Percentiles rank a stretch among this genome's conserved stretches.
Conservation (phyloP, 2,888 invertebrate genomes). For the Synergus itoensis region DNA sequence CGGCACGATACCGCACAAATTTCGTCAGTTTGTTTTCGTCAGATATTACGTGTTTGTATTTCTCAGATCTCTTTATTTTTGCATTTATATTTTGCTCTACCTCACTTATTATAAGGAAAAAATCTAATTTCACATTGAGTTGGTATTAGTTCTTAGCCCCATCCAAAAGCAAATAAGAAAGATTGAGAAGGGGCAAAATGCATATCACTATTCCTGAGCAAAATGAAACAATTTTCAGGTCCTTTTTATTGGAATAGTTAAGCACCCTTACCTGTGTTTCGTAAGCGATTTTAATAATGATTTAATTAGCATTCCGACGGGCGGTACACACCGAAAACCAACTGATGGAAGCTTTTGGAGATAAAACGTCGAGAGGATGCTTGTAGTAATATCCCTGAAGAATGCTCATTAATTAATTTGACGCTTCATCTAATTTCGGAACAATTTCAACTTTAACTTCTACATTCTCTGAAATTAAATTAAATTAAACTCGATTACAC, state of each 20-base stretch:
- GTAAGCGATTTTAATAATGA: constrained; percentile 75
- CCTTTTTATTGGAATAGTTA: constrained; percentile 61
- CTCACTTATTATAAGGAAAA: not conserved
- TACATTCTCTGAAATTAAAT: constrained; percentile 9
- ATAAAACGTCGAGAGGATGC: constrained; percentile 58
- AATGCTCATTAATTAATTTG: constrained; percentile 72
- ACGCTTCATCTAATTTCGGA: constrained; percentile 43
- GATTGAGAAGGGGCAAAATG: not conserved
- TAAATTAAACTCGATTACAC: not conserved
- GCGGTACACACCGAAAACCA: constrained; percentile 63
- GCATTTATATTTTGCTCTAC: not conserved
- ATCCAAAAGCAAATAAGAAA: not conserved
- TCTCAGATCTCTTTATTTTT: constrained; percentile 39
- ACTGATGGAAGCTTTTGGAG: constrained; percentile 57
- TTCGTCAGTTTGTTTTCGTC: constrained; percentile 21
- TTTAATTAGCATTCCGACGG: constrained; percentile 77
- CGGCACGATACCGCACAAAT: constrained; percentile 44
- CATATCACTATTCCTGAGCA: not conserved
- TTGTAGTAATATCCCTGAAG: constrained; percentile 64
- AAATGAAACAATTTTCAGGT: constrained; percentile 28
- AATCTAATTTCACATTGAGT: not conserved
- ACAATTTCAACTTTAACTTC: constrained; percentile 34
- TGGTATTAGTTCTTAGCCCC: too few species aligned
- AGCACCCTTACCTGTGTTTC: constrained; percentile 63
- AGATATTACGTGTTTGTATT: not conserved